These are phyloP conservation scores for Megaustenia siamemsis DNA, from an alignment of 2,888 invertebrate genomes.

Conservation along the genomic window DNA sequence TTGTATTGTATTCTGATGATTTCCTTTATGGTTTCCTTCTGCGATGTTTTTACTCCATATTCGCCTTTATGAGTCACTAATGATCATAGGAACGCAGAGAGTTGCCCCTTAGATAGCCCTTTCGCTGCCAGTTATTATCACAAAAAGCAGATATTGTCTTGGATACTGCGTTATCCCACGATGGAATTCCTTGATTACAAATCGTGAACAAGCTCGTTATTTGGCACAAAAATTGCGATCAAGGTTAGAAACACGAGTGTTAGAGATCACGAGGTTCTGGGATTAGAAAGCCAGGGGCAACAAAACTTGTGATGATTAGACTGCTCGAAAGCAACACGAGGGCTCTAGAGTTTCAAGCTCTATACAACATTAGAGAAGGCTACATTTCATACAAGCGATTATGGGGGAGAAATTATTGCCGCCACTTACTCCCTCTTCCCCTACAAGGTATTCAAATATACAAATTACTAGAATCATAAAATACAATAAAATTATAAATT, in stretches of 20 bases:
- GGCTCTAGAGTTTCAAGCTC: neutral
- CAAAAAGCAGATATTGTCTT: neutral
- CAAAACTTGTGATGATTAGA: neutral
- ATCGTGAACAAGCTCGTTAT: neutral
- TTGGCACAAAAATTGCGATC: neutral
- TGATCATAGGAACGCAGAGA: neutral
- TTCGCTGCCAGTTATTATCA: neutral
- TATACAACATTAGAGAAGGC: neutral
- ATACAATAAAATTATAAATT: too few relatives aligned
- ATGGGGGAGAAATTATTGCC: too few relatives aligned
- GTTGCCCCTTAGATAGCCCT: neutral
- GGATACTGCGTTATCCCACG: neutral
- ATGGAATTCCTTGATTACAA: neutral
- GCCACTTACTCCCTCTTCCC: too few relatives aligned
- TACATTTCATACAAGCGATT: too few relatives aligned
- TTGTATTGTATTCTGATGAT: too few relatives aligned
- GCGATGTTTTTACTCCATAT: too few relatives aligned
- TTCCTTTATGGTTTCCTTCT: too few relatives aligned
- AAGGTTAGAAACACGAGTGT: neutral
- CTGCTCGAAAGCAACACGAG: neutral
- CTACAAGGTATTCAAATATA: too few relatives aligned
- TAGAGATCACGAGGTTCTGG: neutral
- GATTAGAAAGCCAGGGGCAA: neutral
- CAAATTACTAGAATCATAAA: too few relatives aligned
- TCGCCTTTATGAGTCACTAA: neutral